Conservation (phyloP, 2,113 vertebrate genomes). For the Microcebus ravelobensis region DNA sequence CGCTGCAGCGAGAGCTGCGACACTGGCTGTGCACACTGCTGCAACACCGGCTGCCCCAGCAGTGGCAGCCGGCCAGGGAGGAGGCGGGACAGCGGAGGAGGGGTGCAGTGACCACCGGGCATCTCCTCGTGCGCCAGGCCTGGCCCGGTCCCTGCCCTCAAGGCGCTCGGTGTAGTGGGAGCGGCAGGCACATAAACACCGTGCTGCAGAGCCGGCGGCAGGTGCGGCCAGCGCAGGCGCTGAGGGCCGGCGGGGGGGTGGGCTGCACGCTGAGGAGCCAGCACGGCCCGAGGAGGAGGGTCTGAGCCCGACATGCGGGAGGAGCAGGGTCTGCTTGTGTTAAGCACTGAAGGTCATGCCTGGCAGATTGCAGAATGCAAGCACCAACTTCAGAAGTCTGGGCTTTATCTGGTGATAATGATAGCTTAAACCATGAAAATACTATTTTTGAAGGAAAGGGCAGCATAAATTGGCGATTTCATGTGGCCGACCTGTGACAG, state of each 20-base stretch:
- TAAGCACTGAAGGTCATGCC: no score
- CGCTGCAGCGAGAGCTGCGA: no score
- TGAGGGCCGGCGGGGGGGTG: accelerated
- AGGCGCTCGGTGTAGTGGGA: accelerated
- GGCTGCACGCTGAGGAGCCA: neutral
- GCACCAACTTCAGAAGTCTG: neutral
- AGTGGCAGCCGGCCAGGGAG: neutral
- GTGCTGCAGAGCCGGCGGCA: accelerated
- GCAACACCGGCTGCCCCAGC: neutral
- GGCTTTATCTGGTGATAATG: no score
- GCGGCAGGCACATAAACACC: accelerated
- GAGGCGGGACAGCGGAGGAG: neutral
- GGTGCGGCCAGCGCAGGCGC: neutral
- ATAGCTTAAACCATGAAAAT: neutral
- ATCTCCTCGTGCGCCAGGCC: accelerated
- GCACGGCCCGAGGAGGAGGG: neutral
- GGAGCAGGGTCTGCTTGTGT: neutral
- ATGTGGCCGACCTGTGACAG: accelerated
- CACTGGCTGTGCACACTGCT: no score
- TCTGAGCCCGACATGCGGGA: neutral
- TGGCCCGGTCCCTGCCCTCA: neutral
- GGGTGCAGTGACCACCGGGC: accelerated
- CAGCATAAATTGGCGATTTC: neutral
- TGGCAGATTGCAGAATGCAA: accelerated
- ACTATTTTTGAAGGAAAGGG: neutral